phyloP scores from a whole-genome alignment of 1,140 invertebrate species.

The Calephelis virginiensis region DNA sequence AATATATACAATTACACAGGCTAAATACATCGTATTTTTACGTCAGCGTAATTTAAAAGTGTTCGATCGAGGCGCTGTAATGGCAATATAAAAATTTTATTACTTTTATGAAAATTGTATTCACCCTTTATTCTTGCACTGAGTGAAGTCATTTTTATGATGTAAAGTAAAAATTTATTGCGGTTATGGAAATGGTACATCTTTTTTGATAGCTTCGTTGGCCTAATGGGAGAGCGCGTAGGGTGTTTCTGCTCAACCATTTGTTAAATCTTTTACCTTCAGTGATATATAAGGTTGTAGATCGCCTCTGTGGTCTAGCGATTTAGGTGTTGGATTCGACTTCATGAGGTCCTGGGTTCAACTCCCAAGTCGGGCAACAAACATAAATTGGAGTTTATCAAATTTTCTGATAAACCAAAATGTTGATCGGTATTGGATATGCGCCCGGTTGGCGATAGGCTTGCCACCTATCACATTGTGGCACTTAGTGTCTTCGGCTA shows the following conservation, averaged over 20 bases:
- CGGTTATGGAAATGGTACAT: constrained; percentile 9
- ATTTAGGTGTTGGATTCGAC: too few relatives aligned
- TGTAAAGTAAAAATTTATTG: neutral
- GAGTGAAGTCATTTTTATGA: constrained; percentile 2
- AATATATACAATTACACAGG: constrained; percentile 29
- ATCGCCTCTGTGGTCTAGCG: too few relatives aligned
- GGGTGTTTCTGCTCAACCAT: neutral
- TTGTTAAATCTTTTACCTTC: too few relatives aligned
- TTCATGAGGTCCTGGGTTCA: too few relatives aligned
- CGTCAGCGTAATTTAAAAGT: constrained; percentile 25
- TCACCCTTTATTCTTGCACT: constrained; percentile 1
- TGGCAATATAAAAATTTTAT: constrained; percentile 14
- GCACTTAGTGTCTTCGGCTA: too few relatives aligned
- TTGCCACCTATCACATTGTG: too few relatives aligned
- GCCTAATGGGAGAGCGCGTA: neutral
- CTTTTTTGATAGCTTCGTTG: neutral
- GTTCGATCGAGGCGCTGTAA: constrained; percentile 3
- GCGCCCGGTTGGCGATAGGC: too few relatives aligned
- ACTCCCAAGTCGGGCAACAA: too few relatives aligned
- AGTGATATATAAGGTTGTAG: too few relatives aligned
- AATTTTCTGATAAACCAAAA: too few relatives aligned
- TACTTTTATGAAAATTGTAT: constrained; percentile 15
- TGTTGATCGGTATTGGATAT: too few relatives aligned
- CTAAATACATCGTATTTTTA: constrained; percentile 26
- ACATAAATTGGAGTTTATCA: too few relatives aligned